These are phyloP conservation scores for Sepioteuthis lessoniana DNA, from an alignment of 2,888 invertebrate species.

Conservation along the genomic window DNA sequence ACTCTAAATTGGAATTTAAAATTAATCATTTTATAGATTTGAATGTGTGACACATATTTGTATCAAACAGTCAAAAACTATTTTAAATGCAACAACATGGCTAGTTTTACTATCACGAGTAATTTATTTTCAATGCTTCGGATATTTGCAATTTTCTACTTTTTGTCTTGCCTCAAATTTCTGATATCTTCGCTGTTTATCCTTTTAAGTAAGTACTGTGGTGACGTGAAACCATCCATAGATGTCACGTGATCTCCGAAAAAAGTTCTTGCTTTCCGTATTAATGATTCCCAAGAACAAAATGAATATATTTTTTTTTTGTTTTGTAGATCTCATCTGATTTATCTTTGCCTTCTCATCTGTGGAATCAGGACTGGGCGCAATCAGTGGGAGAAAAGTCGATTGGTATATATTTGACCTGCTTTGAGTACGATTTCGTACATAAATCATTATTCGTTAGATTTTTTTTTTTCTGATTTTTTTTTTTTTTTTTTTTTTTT, in stretches of 20 bases:
- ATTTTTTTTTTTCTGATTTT: neutral
- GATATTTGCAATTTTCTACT: neutral
- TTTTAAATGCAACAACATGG: too few species aligned
- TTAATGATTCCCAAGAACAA: slow-evolving; percentile 4
- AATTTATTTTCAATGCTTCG: neutral
- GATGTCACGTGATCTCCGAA: neutral
- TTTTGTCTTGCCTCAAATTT: neutral
- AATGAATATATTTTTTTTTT: neutral
- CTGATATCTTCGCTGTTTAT: neutral
- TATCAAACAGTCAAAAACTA: too few species aligned
- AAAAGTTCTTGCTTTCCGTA: neutral
- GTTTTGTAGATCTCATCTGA: slow-evolving; percentile 2
- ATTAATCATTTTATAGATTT: too few species aligned
- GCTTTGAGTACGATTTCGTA: slow-evolving; percentile 10
- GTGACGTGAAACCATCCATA: neutral
- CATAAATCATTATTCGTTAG: slow-evolving; percentile 6
- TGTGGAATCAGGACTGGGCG: slow-evolving; percentile 9
- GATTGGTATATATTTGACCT: slow-evolving; percentile 33
- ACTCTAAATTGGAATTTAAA: too few species aligned
- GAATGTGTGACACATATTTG: too few species aligned
- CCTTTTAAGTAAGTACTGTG: neutral
- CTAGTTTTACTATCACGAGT: too few species aligned
- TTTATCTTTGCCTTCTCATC: neutral
- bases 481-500: neutral
- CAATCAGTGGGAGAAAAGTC: neutral